Conservation (phyloP, 2,888 invertebrate genomes). For the Tigriopus californicus region DNA sequence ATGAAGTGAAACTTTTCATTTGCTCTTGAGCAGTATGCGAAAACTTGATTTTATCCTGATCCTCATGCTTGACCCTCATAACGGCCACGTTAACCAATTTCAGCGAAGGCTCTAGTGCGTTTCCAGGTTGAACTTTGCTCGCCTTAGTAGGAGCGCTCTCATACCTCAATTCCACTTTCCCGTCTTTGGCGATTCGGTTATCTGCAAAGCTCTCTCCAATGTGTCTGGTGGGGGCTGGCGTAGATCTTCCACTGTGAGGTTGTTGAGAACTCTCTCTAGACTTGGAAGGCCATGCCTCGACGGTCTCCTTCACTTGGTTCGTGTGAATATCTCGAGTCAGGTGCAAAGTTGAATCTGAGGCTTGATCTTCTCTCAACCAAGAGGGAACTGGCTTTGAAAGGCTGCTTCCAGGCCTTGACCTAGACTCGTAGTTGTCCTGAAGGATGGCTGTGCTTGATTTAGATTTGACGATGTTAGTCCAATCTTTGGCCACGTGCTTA, state of each 20-base stretch:
- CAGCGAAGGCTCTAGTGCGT: conserved; percentile 1
- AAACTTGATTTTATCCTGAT: no score
- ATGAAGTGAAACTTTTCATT: no score
- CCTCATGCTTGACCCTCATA: not conserved
- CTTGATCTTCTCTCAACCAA: not conserved
- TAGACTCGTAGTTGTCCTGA: not conserved
- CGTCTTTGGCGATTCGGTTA: not conserved
- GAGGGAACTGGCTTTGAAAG: not conserved
- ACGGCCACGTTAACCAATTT: conserved; percentile 7
- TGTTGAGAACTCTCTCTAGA: not conserved
- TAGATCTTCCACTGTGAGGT: not conserved
- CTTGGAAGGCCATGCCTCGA: not conserved
- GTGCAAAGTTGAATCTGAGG: not conserved
- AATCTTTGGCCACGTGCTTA: not conserved
- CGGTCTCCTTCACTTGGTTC: conserved; percentile 9
- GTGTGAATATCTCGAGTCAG: not conserved
- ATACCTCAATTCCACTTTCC: not conserved
- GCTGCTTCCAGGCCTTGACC: not conserved
- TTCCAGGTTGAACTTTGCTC: not conserved
- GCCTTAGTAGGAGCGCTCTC: not conserved
- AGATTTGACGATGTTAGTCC: not conserved
- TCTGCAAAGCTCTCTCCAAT: conserved; percentile 12
- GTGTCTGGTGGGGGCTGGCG: not conserved
- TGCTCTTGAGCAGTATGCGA: no score
- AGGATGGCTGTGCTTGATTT: conserved; percentile 7